These are phyloP conservation scores for Mycetomoellerius zeteki DNA, from an alignment of 1,140 invertebrate species.

Conservation along the genomic window DNA sequence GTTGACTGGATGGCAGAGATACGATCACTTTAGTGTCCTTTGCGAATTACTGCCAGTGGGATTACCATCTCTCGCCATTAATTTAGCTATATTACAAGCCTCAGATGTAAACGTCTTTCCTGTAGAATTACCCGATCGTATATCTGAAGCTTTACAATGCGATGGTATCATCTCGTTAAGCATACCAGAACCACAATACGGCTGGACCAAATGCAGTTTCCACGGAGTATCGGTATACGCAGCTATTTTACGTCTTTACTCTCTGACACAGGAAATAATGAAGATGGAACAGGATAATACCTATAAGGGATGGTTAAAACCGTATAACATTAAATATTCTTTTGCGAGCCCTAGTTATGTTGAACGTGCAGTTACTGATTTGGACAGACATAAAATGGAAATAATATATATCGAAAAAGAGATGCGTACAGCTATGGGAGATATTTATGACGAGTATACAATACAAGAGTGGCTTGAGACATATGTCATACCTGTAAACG, in stretches of 20 bases:
- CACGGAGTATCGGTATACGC: conserved; percentile 81
- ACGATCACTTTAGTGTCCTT: conserved; percentile 93
- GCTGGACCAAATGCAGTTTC: conserved; percentile 84
- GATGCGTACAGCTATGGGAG: conserved; percentile 89
- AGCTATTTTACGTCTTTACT: conserved; percentile 77
- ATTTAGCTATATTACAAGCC: conserved; percentile 86
- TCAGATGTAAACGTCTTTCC: conserved; percentile 78
- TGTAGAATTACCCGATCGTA: conserved; percentile 73
- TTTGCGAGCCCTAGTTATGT: conserved; percentile 92
- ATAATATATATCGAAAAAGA: conserved; percentile 89
- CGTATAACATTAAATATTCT: conserved; percentile 93
- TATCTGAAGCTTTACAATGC: conserved; percentile 79
- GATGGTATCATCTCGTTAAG: conserved; percentile 79
- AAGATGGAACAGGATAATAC: conserved; percentile 84
- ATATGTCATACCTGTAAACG: conserved; percentile 88
- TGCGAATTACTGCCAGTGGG: conserved; percentile 91
- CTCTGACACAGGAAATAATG: conserved; percentile 80
- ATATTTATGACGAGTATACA: conserved; percentile 92
- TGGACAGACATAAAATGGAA: conserved; percentile 89
- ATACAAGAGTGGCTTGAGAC: conserved; percentile 93
- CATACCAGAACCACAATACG: conserved; percentile 83
- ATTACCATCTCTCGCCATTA: conserved; percentile 91
- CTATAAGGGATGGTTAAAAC: conserved; percentile 91
- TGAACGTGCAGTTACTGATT: conserved; percentile 90
- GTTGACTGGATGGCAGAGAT: conserved; percentile 92